Conservation (phyloP, 2,797 vertebrate species). For the Coregonus suidteri region DNA sequence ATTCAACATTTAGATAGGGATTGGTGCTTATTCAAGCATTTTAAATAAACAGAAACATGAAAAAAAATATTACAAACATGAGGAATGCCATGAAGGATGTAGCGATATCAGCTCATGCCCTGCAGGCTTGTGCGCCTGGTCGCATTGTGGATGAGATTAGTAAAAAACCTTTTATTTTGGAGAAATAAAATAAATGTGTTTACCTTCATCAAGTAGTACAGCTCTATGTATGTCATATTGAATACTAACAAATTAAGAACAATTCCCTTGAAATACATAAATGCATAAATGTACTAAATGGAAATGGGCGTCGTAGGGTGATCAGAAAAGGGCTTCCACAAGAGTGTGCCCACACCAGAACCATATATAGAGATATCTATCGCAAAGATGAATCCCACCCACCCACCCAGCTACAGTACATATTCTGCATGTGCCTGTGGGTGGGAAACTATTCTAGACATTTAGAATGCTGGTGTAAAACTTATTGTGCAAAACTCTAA, state of each 20-base stretch:
- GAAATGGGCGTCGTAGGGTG: neutral
- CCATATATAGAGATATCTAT: neutral
- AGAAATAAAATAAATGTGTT: conserved; percentile 3
- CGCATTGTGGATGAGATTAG: neutral
- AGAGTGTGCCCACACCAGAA: neutral
- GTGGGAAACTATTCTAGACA: neutral
- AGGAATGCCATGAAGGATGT: neutral
- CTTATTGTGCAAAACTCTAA: neutral
- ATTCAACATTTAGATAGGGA: conserved; percentile 8
- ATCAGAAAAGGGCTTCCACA: neutral
- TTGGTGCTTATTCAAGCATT: conserved; percentile 17
- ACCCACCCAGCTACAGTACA: neutral
- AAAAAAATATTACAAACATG: neutral
- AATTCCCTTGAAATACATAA: too few relatives aligned
- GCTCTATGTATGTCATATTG: neutral
- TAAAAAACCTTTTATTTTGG: neutral
- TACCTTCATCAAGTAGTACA: neutral
- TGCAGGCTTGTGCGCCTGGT: neutral
- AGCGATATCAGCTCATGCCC: neutral
- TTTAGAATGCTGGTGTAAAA: neutral
- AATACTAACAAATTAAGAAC: neutral
- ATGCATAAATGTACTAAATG: too few relatives aligned
- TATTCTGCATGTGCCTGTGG: conserved; percentile 20
- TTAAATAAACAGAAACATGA: conserved; percentile 7
- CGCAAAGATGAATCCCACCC: neutral